Evolutionary conservation across 2,797 vertebrate genomes (phyloP).

Genomic region (Sebastes vulpes): DNA sequence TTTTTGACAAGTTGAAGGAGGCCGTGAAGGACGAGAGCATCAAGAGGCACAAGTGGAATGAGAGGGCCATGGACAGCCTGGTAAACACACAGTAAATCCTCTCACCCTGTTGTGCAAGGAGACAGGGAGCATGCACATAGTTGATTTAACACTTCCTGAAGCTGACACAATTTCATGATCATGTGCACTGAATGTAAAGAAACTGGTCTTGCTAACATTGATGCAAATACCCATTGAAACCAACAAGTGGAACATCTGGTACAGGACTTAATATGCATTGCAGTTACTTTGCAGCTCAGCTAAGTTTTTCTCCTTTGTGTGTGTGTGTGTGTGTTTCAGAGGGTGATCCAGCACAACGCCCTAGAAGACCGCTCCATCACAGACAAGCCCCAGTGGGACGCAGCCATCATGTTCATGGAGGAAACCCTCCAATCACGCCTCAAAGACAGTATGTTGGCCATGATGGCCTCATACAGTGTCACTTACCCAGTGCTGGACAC

Average conservation of each 20-base stretch:
- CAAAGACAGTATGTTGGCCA: slow-evolving; percentile 91
- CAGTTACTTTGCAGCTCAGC: not conserved
- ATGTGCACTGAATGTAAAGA: not conserved
- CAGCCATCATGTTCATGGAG: slow-evolving; percentile 98
- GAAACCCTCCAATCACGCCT: slow-evolving; percentile 95
- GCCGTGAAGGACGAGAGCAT: slow-evolving; percentile 98
- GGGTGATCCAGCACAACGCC: slow-evolving; percentile 98
- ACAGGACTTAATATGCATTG: not conserved
- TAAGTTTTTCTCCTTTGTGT: not conserved
- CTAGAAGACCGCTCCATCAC: slow-evolving; percentile 98
- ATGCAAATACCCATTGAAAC: not conserved
- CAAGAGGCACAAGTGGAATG: slow-evolving; percentile 98
- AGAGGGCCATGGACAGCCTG: slow-evolving; percentile 96
- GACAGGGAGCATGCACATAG: not conserved
- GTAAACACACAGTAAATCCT: slow-evolving; percentile 79
- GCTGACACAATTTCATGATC: not conserved
- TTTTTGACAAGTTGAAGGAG: slow-evolving; percentile 98
- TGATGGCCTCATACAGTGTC: not conserved
- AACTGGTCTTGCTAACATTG: not conserved
- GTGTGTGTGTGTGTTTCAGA: slow-evolving; percentile 77
- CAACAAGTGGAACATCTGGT: not conserved
- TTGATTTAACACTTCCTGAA: not conserved
- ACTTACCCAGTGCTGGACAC: not conserved
- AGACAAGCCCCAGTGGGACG: slow-evolving; percentile 98
- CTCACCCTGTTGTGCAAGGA: not conserved